Evolutionary conservation across 2,113 vertebrate genomes (phyloP).

Genomic region (Ochotona curzoniae): DNA sequence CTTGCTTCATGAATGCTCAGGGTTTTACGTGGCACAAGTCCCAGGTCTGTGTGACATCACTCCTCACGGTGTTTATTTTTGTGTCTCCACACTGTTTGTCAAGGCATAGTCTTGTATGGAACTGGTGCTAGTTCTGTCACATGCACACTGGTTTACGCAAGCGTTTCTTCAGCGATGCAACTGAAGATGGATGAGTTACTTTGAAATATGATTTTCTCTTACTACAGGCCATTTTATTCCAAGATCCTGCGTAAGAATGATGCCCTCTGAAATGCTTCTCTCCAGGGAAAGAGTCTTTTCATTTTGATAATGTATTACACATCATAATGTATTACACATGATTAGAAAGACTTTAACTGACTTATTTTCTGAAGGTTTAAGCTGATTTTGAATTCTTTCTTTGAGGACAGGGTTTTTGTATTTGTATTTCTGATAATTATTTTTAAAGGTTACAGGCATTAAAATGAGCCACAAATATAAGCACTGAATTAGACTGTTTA

Average conservation of each 20-base stretch:
- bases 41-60: not conserved
- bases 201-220: conserved; percentile 80
- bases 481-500: too few relatives aligned
- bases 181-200: conserved; percentile 68
- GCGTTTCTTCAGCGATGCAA: conserved; percentile 73
- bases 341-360: conserved; percentile 72
- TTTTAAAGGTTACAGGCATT: too few relatives aligned
- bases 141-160: conserved; percentile 66
- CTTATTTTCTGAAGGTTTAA: conserved; percentile 56
- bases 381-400: conserved; percentile 53
- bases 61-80: conserved; percentile 54
- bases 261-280: conserved; percentile 79
- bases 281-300: conserved; percentile 79
- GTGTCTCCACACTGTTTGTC: conserved; percentile 61
- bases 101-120: conserved; percentile 51
- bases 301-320: conserved; percentile 77
- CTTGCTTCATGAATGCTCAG: not conserved
- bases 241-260: conserved; percentile 71
- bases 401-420: not conserved
- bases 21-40: conserved; percentile 26
- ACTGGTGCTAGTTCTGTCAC: conserved; percentile 59
- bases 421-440: too few relatives aligned
- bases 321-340: not conserved
- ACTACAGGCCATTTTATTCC: conserved; percentile 71
- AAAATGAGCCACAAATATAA: too few relatives aligned